Evolutionary conservation across 64 coral and sea anemone species (phyloP).

Genomic region (Catalaphyllia jardinei): DNA sequence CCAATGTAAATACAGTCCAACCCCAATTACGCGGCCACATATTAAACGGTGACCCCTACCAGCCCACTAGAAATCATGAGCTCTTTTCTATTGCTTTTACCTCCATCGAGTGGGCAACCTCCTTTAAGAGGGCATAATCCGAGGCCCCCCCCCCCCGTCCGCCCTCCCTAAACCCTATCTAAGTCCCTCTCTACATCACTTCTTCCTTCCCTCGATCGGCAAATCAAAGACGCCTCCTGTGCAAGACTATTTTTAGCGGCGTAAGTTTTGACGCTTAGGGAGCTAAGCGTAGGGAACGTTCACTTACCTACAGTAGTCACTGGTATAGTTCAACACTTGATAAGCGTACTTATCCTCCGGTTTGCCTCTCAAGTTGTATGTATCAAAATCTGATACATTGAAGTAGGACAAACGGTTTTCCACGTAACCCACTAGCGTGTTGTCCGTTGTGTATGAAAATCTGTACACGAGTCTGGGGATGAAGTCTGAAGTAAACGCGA

Average conservation of each 20-base stretch:
- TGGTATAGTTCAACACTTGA: slow-evolving; percentile 71
- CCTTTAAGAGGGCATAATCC: too few species aligned
- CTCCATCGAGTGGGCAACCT: too few species aligned
- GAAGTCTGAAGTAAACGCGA: slow-evolving; percentile 95
- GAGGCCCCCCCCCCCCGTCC: too few species aligned
- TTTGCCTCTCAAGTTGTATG: slow-evolving; percentile 5
- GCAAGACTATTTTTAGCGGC: too few species aligned
- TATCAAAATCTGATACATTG: slow-evolving; percentile 66
- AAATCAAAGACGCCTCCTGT: too few species aligned
- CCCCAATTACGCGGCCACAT: too few species aligned
- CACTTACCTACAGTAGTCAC: slow-evolving; percentile 67
- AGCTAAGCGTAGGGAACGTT: too few species aligned
- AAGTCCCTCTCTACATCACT: not conserved
- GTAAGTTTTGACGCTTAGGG: too few species aligned
- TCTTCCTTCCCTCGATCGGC: not conserved
- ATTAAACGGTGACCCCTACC: too few species aligned
- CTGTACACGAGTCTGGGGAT: slow-evolving; percentile 92
- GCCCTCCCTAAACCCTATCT: too few species aligned
- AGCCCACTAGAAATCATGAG: too few species aligned
- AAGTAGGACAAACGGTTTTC: slow-evolving; percentile 84
- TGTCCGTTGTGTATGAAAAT: slow-evolving; percentile 68
- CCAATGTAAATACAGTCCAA: not conserved
- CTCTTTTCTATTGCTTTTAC: too few species aligned
- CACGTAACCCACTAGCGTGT: slow-evolving; percentile 78
- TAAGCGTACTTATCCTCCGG: slow-evolving; percentile 55